Percentiles rank a stretch among this genome's conserved stretches.
Conservation (phyloP, 2,113 vertebrate genomes). For the Sisor rabdophorus region DNA sequence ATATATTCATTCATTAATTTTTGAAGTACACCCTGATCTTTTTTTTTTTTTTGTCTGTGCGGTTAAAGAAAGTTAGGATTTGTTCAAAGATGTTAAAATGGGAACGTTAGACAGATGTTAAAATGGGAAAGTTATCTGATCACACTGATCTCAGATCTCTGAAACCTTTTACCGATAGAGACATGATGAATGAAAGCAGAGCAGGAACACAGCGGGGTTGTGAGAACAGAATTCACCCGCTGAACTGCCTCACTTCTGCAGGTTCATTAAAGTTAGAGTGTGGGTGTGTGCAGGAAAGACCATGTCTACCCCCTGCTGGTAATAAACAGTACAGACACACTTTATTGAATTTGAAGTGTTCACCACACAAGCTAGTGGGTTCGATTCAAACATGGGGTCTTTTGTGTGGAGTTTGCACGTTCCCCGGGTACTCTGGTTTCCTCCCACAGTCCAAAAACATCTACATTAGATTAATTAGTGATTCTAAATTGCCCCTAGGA, state of each 20-base stretch:
- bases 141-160: neutral
- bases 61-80: too few relatives aligned
- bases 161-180: neutral
- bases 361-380: too few relatives aligned
- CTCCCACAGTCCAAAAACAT: too few relatives aligned
- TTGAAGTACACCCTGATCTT: too few relatives aligned
- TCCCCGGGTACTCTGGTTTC: too few relatives aligned
- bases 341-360: neutral
- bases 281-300: constrained; percentile 8
- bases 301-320: constrained; percentile 45
- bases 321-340: neutral
- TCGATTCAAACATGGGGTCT: too few relatives aligned
- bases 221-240: neutral
- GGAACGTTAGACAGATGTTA: neutral
- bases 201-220: neutral
- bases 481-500: too few relatives aligned
- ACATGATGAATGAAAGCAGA: neutral
- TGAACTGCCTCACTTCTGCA: constrained; percentile 13
- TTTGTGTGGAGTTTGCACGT: too few relatives aligned
- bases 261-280: neutral
- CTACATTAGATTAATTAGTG: too few relatives aligned
- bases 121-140: neutral
- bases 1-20: too few relatives aligned
- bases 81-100: too few relatives aligned
- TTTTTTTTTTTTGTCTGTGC: too few relatives aligned